These are phyloP conservation scores for Sarcophaga bullata DNA, from an alignment of 1,140 invertebrate species.

Conservation along the genomic window DNA sequence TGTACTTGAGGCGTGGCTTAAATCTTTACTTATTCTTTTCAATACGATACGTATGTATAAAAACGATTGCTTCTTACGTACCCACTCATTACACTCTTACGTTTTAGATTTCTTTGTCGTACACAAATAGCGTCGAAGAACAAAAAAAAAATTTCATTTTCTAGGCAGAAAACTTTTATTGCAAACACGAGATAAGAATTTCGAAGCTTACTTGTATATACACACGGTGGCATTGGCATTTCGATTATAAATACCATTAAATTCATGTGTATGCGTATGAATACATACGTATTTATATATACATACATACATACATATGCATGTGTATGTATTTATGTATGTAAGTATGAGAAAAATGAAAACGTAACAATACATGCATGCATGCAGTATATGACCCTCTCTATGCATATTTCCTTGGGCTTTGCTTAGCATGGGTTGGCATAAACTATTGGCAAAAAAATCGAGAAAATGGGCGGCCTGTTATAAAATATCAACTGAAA, in stretches of 20 bases:
- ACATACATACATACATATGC: neutral
- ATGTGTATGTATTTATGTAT: neutral
- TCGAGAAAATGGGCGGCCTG: no score
- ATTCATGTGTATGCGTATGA: neutral
- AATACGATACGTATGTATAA: neutral
- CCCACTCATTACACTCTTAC: neutral
- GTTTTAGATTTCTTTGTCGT: neutral
- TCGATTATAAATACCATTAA: neutral
- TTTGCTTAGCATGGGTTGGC: neutral
- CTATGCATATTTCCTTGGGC: neutral
- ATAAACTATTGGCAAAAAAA: neutral
- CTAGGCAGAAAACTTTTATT: conserved; percentile 20
- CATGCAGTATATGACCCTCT: neutral
- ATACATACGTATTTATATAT: neutral
- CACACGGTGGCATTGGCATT: conserved; percentile 9
- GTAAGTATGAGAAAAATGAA: neutral
- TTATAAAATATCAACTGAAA: no score
- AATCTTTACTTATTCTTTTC: conserved; percentile 15
- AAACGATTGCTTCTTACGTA: neutral
- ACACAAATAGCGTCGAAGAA: neutral
- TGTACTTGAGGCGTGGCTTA: conserved; percentile 13
- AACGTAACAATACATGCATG: neutral
- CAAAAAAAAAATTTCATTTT: neutral
- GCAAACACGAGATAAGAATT: conserved; percentile 18
- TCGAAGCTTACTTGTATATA: neutral